Evolutionary conservation across 2,797 vertebrate genomes (phyloP), one percentile per base, ranked within the genome.

Genomic region (Hyperoplus lanceolatus): DNA sequence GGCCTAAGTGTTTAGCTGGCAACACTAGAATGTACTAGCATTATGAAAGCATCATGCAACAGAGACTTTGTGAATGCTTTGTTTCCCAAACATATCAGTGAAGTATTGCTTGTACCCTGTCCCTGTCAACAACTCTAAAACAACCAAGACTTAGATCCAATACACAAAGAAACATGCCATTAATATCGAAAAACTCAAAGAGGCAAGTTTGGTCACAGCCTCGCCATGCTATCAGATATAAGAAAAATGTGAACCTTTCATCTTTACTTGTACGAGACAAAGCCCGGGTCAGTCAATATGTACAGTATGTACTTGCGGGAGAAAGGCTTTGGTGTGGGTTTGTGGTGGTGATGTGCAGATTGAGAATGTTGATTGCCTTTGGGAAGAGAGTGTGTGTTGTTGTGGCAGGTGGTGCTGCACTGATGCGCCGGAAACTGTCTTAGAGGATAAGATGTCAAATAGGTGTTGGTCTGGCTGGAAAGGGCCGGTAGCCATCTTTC

Each of bases 381-480:
- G 68, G 72, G 80, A 65, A 64, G 83, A 73, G 53, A 70, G 15
- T 71, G 39, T 80, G 15, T 71, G 39, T 80, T 86, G 72, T 57
- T 77, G 77, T 79, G 75, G 72, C 87, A 86, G 79, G 81, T 80
- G 79, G 81, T 70, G 79, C 62, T 73, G 70, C 71, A 67, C 76
- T 84, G 73, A 82, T 76, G 83, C 76, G 89, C 82, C 73, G 73
- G 58, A 83, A 29, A 85, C 79, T 83, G 77, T 85, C 89, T 71
- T 46, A 46, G 64, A 77, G 82, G 83, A 66, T 77, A 62, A 71
- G 60, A 82, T 81, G 79, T 90, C 82, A 88, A 82, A 86, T 51
- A 82, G 62, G 77, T 73, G 70, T 81, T 82, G 70, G 60, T 88
- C 82, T 77, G 59, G 58, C 70, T 75, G 59, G 18, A 75, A 56